Evolutionary conservation across 1,140 invertebrate genomes (phyloP).

Genomic region (Rhysida immarginata): DNA sequence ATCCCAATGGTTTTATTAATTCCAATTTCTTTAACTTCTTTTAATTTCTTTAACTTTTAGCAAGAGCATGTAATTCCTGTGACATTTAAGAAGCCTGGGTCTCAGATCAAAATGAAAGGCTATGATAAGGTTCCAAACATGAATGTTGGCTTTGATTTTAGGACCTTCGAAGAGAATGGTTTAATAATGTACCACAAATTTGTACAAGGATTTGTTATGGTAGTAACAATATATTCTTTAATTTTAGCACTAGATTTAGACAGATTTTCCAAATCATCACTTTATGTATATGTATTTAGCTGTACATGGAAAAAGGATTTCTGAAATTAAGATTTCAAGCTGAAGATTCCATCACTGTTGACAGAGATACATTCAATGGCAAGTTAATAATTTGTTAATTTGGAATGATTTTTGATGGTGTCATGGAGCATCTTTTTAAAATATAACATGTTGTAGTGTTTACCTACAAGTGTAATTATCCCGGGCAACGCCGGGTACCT

Average conservation of each 20-base stretch:
- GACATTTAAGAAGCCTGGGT: slow-evolving; percentile 65
- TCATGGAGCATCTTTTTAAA: background rate
- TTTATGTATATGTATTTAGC: slow-evolving; percentile 33
- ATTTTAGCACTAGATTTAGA: no score
- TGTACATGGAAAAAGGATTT: slow-evolving; percentile 63
- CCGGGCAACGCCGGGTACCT: no score
- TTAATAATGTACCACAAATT: slow-evolving; percentile 77
- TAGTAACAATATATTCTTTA: no score
- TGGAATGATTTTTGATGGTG: slow-evolving; percentile 1
- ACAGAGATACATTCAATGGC: slow-evolving; percentile 62
- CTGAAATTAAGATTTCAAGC: slow-evolving; percentile 62
- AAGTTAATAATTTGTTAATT: slow-evolving; percentile 10
- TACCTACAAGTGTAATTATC: no score
- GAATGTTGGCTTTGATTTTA: slow-evolving; percentile 76
- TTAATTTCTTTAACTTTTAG: slow-evolving; percentile 1
- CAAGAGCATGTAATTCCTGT: slow-evolving; percentile 54
- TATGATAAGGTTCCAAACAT: slow-evolving; percentile 55
- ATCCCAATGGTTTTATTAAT: no score
- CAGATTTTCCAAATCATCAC: background rate
- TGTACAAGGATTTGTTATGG: slow-evolving; percentile 59
- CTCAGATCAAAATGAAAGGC: slow-evolving; percentile 59
- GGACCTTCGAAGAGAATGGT: slow-evolving; percentile 76
- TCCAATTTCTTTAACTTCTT: background rate
- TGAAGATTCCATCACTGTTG: slow-evolving; percentile 41
- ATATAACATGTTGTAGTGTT: background rate